A percentile compares a stretch with the other conserved stretches of the same genome.
Evolutionary conservation across 2,113 vertebrate species (phyloP).

Genomic region (Eptatretus burgeri): DNA sequence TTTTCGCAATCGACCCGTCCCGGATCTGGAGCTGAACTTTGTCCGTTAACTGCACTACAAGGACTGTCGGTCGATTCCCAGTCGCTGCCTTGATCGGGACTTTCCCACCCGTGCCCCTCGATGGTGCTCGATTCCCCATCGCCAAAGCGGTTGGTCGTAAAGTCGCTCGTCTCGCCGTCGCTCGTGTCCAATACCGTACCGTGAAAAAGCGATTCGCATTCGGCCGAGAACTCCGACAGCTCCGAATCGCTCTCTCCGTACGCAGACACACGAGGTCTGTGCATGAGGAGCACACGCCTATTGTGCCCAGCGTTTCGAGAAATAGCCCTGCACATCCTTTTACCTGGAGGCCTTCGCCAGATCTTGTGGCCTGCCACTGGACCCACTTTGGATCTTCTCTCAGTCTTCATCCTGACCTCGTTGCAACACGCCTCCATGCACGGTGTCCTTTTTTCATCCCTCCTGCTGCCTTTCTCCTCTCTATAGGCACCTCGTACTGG

Average conservation of each 20-base stretch:
- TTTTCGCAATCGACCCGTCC: background rate
- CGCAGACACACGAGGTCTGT: conserved; percentile 22
- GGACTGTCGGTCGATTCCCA: conserved; percentile 24
- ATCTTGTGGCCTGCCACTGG: too few species aligned
- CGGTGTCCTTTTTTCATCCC: background rate
- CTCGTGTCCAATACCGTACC: conserved; percentile 68
- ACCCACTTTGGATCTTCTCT: background rate
- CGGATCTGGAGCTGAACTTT: conserved; percentile 43
- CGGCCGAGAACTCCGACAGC: conserved; percentile 71
- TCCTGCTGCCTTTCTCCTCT: background rate
- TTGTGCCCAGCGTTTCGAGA: too few species aligned
- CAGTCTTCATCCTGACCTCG: background rate
- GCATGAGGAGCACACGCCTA: too few species aligned
- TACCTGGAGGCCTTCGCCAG: too few species aligned
- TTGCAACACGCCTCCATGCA: background rate
- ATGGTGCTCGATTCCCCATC: conserved; percentile 62
- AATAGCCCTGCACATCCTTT: too few species aligned
- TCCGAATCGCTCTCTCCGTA: conserved; percentile 52
- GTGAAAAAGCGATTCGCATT: conserved; percentile 66
- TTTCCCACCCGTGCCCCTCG: conserved; percentile 33
- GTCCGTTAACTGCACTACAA: conserved; percentile 31
- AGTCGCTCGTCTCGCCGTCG: conserved; percentile 54
- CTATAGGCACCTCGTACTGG: background rate
- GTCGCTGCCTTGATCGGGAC: conserved; percentile 36
- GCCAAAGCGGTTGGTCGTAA: conserved; percentile 65